These are phyloP conservation scores for Perodicticus potto DNA, from an alignment of 2,797 vertebrate genomes.

Conservation along the genomic window DNA sequence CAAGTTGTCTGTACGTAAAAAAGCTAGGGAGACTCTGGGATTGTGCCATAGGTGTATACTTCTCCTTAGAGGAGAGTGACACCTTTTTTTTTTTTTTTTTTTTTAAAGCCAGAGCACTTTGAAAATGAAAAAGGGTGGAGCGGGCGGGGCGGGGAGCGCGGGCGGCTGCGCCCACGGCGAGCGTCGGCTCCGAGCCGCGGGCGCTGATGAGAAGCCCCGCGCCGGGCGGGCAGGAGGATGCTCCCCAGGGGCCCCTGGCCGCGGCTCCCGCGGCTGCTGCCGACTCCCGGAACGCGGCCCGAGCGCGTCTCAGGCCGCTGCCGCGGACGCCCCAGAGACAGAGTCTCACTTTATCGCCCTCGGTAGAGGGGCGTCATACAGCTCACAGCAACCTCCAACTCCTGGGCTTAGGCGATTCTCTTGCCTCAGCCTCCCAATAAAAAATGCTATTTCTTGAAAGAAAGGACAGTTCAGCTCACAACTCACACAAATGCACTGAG, in stretches of 20 bases:
- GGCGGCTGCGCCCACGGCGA: not conserved
- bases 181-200: not conserved
- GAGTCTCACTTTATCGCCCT: too few relatives aligned
- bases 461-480: too few relatives aligned
- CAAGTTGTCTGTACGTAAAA: not conserved
- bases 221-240: not conserved
- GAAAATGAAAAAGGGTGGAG: too few relatives aligned
- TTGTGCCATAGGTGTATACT: accelerated
- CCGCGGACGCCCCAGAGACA: not conserved
- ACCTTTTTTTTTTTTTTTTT: not conserved
- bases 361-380: too few relatives aligned
- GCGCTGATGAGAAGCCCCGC: not conserved
- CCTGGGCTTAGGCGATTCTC: too few relatives aligned
- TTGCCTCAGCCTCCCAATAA: too few relatives aligned
- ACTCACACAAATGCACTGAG: too few relatives aligned
- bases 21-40: not conserved
- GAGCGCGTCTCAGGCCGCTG: not conserved
- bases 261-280: not conserved
- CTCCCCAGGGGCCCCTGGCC: not conserved
- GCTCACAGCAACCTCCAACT: too few relatives aligned
- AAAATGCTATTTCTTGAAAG: too few relatives aligned
- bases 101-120: not conserved
- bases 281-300: not conserved
- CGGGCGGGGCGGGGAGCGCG: not conserved
- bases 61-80: not conserved